These are phyloP conservation scores for Petrocephalus zakoni DNA, from an alignment of 2,113 vertebrate genomes.

Conservation along the genomic window DNA sequence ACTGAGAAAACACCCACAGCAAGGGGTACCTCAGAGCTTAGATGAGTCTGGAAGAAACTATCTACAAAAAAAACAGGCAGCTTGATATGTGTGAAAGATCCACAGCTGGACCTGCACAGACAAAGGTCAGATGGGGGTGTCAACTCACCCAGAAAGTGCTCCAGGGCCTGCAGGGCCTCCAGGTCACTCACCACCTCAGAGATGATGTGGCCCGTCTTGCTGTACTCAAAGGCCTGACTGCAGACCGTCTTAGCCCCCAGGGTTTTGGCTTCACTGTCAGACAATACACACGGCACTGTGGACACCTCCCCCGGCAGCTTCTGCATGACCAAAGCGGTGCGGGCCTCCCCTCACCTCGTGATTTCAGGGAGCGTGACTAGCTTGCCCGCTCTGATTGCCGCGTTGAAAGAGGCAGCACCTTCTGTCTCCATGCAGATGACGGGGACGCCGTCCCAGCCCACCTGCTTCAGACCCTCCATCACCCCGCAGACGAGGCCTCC, in stretches of 20 bases:
- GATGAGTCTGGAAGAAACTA: not conserved
- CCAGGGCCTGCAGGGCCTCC: slow-evolving; percentile 60
- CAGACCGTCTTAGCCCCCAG: slow-evolving; percentile 66
- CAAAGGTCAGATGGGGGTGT: not conserved
- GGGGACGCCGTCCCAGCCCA: slow-evolving; percentile 62
- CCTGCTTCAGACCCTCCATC: slow-evolving; percentile 57
- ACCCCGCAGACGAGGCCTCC: slow-evolving; percentile 72
- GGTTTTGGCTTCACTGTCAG: slow-evolving; percentile 56
- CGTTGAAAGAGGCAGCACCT: slow-evolving; percentile 66
- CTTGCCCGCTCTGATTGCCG: slow-evolving; percentile 54
- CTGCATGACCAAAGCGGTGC: too few relatives aligned
- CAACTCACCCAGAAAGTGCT: slow-evolving; percentile 62
- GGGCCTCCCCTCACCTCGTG: slow-evolving; percentile 54
- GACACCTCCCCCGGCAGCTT: too few relatives aligned
- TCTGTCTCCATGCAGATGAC: slow-evolving; percentile 65
- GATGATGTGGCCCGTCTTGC: slow-evolving; percentile 50
- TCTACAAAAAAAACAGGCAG: not conserved
- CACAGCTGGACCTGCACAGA: not conserved
- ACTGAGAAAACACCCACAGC: not conserved
- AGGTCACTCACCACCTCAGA: slow-evolving; percentile 65
- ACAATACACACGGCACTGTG: not conserved
- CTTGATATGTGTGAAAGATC: not conserved
- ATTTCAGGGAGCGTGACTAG: slow-evolving; percentile 65
- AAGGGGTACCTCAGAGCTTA: not conserved
- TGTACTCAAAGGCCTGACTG: slow-evolving; percentile 56